phyloP scores from a whole-genome alignment of 2,888 invertebrate genomes.

The Arge pagana region DNA sequence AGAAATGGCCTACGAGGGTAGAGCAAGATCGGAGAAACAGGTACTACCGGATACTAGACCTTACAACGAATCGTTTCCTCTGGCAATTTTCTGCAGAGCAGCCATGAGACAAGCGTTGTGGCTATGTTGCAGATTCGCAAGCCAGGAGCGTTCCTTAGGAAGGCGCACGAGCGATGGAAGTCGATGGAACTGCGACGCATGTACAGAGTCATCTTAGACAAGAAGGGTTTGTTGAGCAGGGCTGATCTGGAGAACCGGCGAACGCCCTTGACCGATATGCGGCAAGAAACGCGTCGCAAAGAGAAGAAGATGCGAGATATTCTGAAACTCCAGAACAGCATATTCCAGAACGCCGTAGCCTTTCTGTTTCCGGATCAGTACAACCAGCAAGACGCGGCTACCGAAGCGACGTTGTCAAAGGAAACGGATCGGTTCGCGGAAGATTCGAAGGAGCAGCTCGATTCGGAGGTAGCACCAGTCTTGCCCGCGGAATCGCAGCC shows the following conservation, averaged over 20 bases:
- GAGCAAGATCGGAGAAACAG: slow-evolving; percentile 32
- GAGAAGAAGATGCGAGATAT: slow-evolving; percentile 64
- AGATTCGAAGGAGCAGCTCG: slow-evolving; percentile 40
- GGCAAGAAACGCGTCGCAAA: slow-evolving; percentile 64
- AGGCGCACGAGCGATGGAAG: slow-evolving; percentile 64
- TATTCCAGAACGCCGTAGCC: slow-evolving; percentile 70
- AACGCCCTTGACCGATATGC: slow-evolving; percentile 65
- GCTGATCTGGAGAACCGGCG: slow-evolving; percentile 66
- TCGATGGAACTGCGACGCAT: slow-evolving; percentile 69
- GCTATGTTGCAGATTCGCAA: slow-evolving; percentile 36
- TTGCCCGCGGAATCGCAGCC: background rate
- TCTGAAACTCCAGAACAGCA: slow-evolving; percentile 64
- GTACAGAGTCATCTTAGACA: slow-evolving; percentile 66
- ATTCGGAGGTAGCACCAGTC: slow-evolving; percentile 3
- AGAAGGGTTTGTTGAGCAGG: slow-evolving; percentile 67
- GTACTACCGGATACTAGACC: slow-evolving; percentile 20
- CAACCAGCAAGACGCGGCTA: slow-evolving; percentile 16
- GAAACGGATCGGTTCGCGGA: background rate
- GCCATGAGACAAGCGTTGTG: no score
- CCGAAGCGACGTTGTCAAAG: slow-evolving; percentile 20
- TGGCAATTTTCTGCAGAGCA: no score
- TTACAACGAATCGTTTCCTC: slow-evolving; percentile 30
- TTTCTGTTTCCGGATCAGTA: slow-evolving; percentile 65
- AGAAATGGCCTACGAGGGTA: slow-evolving; percentile 56
- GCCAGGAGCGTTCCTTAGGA: slow-evolving; percentile 50